Conservation (phyloP, 2,888 invertebrate genomes). For the Germaria angustata region DNA sequence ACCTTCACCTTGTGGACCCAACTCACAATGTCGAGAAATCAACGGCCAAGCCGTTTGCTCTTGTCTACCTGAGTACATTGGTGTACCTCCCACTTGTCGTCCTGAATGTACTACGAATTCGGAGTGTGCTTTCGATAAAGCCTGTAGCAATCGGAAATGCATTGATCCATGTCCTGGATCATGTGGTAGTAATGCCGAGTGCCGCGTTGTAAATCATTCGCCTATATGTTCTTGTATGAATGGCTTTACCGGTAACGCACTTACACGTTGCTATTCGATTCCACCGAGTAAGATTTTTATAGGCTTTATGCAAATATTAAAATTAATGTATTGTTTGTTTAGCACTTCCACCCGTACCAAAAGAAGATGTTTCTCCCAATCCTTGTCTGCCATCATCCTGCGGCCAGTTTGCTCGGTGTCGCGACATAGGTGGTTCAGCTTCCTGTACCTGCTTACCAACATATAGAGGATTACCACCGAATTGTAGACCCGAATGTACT, state of each 20-base stretch:
- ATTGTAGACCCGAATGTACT: conserved; percentile 86
- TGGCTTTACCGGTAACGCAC: conserved; percentile 88
- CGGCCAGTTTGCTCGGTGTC: conserved; percentile 86
- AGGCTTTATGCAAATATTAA: neutral
- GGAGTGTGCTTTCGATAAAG: conserved; percentile 83
- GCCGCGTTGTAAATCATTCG: conserved; percentile 87
- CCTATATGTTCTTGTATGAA: conserved; percentile 87
- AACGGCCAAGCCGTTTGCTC: conserved; percentile 84
- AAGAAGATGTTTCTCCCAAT: conserved; percentile 80
- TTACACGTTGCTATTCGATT: conserved; percentile 83
- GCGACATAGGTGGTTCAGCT: conserved; percentile 83
- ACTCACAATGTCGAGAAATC: conserved; percentile 83
- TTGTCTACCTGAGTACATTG: conserved; percentile 83
- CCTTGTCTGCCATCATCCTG: conserved; percentile 88
- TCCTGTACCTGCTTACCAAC: conserved; percentile 85
- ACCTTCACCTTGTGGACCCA: conserved; percentile 85
- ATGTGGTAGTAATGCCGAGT: conserved; percentile 85
- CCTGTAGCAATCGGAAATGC: conserved; percentile 85
- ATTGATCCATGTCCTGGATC: conserved; percentile 83
- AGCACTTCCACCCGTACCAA: conserved; percentile 67
- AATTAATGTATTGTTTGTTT: neutral
- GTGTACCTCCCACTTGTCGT: conserved; percentile 84
- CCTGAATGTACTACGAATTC: conserved; percentile 85
- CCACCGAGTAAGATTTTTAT: conserved; percentile 75
- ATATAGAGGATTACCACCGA: conserved; percentile 86